These are phyloP conservation scores for Alectura lathami DNA, from an alignment of 2,113 vertebrate genomes.

Conservation along the genomic window DNA sequence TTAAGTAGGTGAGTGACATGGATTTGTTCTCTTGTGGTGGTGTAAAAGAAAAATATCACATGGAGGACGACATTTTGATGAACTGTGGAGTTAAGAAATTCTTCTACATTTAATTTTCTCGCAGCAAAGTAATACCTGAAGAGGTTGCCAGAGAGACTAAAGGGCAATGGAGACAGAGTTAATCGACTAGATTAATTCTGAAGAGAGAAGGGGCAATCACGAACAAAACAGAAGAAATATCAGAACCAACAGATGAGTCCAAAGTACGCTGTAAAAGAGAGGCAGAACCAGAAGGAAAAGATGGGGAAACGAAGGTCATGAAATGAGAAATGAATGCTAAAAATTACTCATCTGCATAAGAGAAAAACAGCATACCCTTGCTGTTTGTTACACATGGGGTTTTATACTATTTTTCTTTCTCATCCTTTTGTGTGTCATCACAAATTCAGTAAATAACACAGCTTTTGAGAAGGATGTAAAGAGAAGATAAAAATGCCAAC, in stretches of 20 bases:
- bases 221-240: not conserved
- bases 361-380: not conserved
- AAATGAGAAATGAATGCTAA: not conserved
- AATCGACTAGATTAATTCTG: not conserved
- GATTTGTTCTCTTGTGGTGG: not conserved
- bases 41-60: not conserved
- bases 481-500: slow-evolving; percentile 31
- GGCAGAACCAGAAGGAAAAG: not conserved
- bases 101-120: not conserved
- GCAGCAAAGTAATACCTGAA: not conserved
- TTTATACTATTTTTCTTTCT: not conserved
- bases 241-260: not conserved
- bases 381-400: not conserved
- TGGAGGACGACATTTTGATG: not conserved
- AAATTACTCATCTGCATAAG: not conserved
- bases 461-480: slow-evolving; percentile 9
- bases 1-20: not conserved
- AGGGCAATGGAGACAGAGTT: not conserved
- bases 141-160: not conserved
- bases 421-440: slow-evolving; percentile 23
- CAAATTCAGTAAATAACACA: not conserved
- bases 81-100: not conserved
- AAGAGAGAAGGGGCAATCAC: not conserved
- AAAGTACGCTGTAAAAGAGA: not conserved
- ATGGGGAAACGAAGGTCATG: not conserved